phyloP scores from a whole-genome alignment of 2,888 invertebrate species.

The Melangyna quadrimaculata region DNA sequence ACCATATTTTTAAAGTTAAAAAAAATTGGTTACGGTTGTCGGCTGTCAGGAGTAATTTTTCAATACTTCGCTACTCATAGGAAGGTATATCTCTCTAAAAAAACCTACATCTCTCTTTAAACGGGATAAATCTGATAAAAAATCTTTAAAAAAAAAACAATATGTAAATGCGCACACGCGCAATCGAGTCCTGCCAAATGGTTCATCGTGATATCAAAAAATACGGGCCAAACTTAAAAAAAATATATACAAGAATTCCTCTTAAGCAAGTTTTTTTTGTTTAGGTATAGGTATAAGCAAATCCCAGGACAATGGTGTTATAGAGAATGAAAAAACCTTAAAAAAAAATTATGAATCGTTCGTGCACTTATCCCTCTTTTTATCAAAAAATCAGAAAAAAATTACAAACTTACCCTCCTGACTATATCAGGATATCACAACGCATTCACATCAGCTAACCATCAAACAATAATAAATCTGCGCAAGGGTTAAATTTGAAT shows the following conservation, averaged over 20 bases:
- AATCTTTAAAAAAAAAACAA: conserved; percentile 12
- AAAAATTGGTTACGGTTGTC: conserved; percentile 33
- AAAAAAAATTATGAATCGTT: conserved; percentile 41
- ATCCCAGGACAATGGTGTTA: conserved; percentile 48
- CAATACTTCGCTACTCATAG: neutral
- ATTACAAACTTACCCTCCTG: conserved; percentile 34
- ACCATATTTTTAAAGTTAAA: conserved; percentile 14
- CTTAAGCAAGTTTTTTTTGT: conserved; percentile 28
- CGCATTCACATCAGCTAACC: conserved; percentile 53
- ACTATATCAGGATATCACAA: conserved; percentile 43
- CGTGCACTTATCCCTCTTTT: conserved; percentile 55
- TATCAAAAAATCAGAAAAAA: neutral
- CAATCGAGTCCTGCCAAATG: conserved; percentile 71
- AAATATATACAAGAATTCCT: neutral
- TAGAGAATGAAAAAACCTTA: conserved; percentile 29
- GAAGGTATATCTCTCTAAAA: neutral
- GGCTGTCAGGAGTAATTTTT: conserved; percentile 34
- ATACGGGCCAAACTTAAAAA: conserved; percentile 46
- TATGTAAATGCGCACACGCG: conserved; percentile 68
- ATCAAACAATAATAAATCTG: conserved; percentile 55
- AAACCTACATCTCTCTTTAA: conserved; percentile 32
- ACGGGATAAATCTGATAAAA: conserved; percentile 20
- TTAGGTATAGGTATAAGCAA: neutral
- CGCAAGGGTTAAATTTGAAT: conserved; percentile 71
- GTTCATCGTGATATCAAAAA: conserved; percentile 48